Base-by-base conservation (phyloP, 2,888 invertebrate species). In the Dastarcus helophoroides region DNA sequence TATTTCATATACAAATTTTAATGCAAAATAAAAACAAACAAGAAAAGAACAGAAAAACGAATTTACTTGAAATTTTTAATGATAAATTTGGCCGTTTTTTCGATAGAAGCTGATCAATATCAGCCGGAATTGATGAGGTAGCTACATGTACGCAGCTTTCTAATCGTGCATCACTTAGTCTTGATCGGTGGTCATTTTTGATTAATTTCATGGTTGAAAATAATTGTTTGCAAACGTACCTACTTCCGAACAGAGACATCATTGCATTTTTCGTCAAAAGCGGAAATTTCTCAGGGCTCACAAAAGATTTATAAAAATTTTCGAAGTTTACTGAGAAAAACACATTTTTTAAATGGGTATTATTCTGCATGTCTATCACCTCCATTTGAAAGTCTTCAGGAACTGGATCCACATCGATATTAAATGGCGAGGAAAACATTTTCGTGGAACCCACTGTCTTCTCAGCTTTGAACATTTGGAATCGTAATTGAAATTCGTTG, bases 351-450 rank as follows among this genome's bases (percentile, higher is more conserved):
- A 30, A 30, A 31, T 37, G 31, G 28, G 37, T 34, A 29, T 38
- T 38, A 29, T 38, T 35, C 28, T 34, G 36, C 27, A 39, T 32
- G 24, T 39, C 36, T 28, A 33, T 39, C 29, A 40, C 22, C 35
- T 40, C 33, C 33, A 36, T 31, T 36, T 38, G 31, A 26, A 38
- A 33, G 14, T 33, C 36, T 31, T 38, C 37, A 14, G 34, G 26
- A 39, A 34, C 32, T 31, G 31, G 34, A 32, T 39, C 29, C 37
- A 39, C 34, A 29, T 37, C 36, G 22, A 39, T 37, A 29, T 39
- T 39, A 29, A 39, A 39, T 37, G 37, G 33, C 25, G 39, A 37
- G 26, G 33, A 39, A 33, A 36, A 40, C 26, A 38, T 34, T n/a
- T n/a, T n/a, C n/a, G n/a, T n/a, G n/a, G n/a, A n/a, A n/a, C n/a